phyloP scores from a whole-genome alignment of 2,113 vertebrate genomes.

The Emydura subglobosa region DNA sequence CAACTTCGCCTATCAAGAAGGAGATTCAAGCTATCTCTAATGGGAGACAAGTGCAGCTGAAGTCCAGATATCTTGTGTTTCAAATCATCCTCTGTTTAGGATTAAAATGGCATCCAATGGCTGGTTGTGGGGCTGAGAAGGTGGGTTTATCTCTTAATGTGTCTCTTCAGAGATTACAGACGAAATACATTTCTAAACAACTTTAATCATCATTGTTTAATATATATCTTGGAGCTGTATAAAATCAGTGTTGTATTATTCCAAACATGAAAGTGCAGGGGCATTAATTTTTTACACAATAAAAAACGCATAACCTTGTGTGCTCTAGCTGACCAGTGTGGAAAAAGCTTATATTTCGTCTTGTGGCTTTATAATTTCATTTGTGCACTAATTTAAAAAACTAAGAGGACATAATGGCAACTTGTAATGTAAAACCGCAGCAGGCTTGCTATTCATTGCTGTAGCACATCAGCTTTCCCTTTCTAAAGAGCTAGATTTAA shows the following conservation, averaged over 20 bases:
- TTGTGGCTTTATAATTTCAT: background rate
- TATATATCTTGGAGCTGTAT: background rate
- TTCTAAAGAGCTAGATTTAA: background rate
- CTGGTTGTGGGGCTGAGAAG: constrained; percentile 23
- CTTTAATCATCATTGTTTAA: background rate
- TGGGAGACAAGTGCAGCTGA: constrained; percentile 24
- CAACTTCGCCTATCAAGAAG: constrained; percentile 26
- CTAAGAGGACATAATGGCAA: background rate
- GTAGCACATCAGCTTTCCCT: background rate
- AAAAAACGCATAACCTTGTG: background rate
- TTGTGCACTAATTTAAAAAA: background rate
- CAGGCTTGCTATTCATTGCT: background rate
- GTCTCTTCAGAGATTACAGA: constrained; percentile 8
- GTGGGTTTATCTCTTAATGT: constrained; percentile 26
- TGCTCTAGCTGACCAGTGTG: background rate
- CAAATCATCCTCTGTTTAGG: constrained; percentile 22
- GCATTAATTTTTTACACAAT: background rate
- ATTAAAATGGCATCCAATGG: constrained; percentile 35
- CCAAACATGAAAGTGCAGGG: background rate
- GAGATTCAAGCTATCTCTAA: background rate
- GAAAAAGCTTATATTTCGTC: too few species aligned
- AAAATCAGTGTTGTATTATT: background rate
- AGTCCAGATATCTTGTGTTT: constrained; percentile 25
- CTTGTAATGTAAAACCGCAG: background rate
- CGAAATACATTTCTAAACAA: background rate